Evolutionary conservation across 64 coral and sea anemone genomes (phyloP).

Genomic region (Pocillopora verrucosa): DNA sequence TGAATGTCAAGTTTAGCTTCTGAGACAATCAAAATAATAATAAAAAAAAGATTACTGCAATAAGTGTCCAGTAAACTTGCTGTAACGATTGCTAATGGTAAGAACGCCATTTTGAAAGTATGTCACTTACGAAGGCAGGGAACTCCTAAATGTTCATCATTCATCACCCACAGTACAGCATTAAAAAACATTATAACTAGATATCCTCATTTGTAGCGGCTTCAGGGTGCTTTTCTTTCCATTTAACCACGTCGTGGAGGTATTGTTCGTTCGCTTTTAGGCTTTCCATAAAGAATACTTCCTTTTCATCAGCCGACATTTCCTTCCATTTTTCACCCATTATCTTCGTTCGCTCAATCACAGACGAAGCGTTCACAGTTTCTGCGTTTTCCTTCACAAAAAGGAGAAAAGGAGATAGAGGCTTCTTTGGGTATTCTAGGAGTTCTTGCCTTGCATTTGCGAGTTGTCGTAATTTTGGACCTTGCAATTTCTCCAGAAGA

Average conservation of each 20-base stretch:
- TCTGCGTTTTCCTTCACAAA: not conserved
- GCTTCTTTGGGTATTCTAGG: constrained; percentile 21
- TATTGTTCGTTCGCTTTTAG: constrained; percentile 2
- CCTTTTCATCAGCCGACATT: not conserved
- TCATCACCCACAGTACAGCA: no score
- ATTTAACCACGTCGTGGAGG: not conserved
- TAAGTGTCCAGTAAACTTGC: no score
- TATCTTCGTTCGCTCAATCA: constrained; percentile 18
- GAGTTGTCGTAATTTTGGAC: not conserved
- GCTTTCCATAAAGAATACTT: not conserved
- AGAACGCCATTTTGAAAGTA: no score
- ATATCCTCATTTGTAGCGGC: not conserved
- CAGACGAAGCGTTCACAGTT: not conserved
- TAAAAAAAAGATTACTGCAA: no score
- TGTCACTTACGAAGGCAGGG: no score
- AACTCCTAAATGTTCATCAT: no score
- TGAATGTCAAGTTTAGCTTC: no score
- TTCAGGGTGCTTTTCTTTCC: constrained; percentile 17
- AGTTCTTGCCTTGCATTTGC: not conserved
- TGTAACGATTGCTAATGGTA: no score
- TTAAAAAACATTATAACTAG: not conserved
- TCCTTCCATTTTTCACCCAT: constrained; percentile 16
- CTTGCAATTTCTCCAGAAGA: not conserved
- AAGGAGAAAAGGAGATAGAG: not conserved
- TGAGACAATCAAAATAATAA: no score